Conservation (phyloP, 2,113 vertebrate genomes). For the Aythya baeri region DNA sequence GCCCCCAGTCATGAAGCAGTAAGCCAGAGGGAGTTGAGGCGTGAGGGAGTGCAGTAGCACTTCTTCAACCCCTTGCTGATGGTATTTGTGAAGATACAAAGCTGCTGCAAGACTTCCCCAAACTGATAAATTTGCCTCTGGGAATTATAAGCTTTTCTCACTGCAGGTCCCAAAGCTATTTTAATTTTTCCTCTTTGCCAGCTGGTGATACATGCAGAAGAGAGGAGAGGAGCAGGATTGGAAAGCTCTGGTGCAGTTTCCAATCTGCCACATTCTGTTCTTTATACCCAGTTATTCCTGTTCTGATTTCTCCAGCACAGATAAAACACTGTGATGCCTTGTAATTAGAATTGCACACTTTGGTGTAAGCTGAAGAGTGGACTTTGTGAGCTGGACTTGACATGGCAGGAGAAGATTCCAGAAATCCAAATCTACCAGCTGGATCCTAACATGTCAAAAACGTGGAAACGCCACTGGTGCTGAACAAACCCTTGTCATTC, state of each 20-base stretch:
- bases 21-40: background rate
- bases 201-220: background rate
- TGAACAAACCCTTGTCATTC: background rate
- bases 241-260: background rate
- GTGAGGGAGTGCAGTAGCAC: accelerated
- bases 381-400: background rate
- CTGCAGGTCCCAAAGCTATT: background rate
- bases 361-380: background rate
- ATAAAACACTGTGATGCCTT: background rate
- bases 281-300: background rate
- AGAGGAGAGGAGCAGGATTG: background rate
- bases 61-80: background rate
- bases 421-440: background rate
- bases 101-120: background rate
- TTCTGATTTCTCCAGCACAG: background rate
- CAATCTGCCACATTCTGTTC: background rate
- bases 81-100: background rate
- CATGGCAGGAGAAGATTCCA: background rate
- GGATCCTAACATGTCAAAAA: background rate
- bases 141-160: background rate
- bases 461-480: background rate
- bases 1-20: background rate
- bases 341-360: background rate
- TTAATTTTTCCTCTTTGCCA: background rate
- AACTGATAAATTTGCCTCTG: accelerated